Evolutionary conservation across 2,888 invertebrate species (phyloP), one percentile per base, ranked within the genome.

Genomic region (Helobdella robusta): DNA sequence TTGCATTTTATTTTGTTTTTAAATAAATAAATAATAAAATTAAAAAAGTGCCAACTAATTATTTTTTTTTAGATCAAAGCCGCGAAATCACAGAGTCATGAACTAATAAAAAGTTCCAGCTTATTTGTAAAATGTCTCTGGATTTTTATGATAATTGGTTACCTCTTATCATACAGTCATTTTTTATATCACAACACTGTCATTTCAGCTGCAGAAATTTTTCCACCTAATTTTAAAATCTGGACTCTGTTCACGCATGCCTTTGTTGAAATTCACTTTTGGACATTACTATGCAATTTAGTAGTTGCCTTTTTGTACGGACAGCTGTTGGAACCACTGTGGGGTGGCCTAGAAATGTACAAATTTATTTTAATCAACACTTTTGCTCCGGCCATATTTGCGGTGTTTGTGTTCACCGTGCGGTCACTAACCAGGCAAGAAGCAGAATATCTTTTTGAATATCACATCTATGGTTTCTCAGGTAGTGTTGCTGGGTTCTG

Each of bases 281-380:
- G 91, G 90, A 90, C 92, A 81, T 88, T 95, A 73, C 83, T 90
- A 69, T 88, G 89, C 68, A 94, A 95, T 81, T 85, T 94, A 69
- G 84, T 91, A 70, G 92, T 93, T 32, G 88, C 95, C 46, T 91
- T 92, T 35, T 82, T 95, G 65, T 94, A 92, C 82, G 92, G 93
- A 64, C 95, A 95, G 82, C 83, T 95, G 72, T 87, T 95, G 74
- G 95, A 95, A 79, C 95, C 95, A 44, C 81, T 95, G 76, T 95
- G 95, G 95, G 94, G 94, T 64, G 79, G 79, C 25, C 84, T 89
- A 83, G 94, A 95, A 81, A 92, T 95, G 76, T 86, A 93, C 82
- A 88, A 88, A 73, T 95, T 95, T 81, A 94, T 94, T 81, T 86
- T 87, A 6, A 82, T 95, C 66, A 89, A 91, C 71, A 94, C 93